Evolutionary conservation across 2,113 vertebrate species (phyloP), one percentile per base, ranked within the genome.

Genomic region (Malurus alboscapulatus): DNA sequence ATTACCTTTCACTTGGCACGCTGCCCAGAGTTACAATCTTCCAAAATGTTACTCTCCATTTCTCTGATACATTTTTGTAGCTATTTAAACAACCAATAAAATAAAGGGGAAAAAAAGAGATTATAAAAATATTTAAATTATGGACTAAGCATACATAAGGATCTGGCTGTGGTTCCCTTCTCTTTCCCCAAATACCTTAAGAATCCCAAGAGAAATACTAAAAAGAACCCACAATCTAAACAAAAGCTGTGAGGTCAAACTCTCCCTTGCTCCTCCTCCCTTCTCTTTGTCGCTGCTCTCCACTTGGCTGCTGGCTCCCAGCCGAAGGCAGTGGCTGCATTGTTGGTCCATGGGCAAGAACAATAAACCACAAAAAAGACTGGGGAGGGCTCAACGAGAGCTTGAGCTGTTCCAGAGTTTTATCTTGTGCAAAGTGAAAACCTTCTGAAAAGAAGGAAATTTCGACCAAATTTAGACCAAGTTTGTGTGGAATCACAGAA

Each of bases 181-280:
- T 91, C 77, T 61, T 80, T 74, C 55, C 48, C 80, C 48, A 84
- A 88, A 88, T 63, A 83, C 21, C 25, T 80, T 81, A 66, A 93
- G 79, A 94, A 95, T 91, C 94, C 75, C 74, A 66, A 62, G 59
- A 92, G 92, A 94, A 90, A 93, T 74, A 74, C 72, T 69, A 76
- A 90, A 88, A 96, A 93, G 90, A 85, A 65, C 21, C 44, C 66
- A 82, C 47, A 54, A 63, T 55, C 81, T 77, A 77, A 92, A 93
- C 87, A 93, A 91, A 92, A 55, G 51, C 72, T 77, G 76, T 93
- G 87, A 94, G 84, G 87, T 95, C 93, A 93, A 84, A 90, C 68
- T 83, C 79, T 90, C 85, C 42, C 76, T 90, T 80, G 76, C 66
- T 90, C 85, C 92, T 94, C 90, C 84, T 95, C 92, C 93, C 69